Evolutionary conservation across 2,797 vertebrate genomes (phyloP).

Genomic region (Hirundo rustica): DNA sequence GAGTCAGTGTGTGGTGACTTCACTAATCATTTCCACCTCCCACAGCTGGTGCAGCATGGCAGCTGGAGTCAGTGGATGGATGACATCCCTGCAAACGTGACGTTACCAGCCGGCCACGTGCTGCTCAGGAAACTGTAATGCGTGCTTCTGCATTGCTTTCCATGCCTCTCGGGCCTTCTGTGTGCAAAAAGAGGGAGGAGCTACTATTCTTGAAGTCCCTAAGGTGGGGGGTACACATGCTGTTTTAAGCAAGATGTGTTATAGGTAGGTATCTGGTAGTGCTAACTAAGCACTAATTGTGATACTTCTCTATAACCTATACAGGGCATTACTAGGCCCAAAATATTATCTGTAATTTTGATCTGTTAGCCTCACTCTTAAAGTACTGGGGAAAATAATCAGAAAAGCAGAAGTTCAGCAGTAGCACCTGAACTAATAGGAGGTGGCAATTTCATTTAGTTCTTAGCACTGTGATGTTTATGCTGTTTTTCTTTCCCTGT

Average conservation of each 20-base stretch:
- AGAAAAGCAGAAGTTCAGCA: background rate
- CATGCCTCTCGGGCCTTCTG: background rate
- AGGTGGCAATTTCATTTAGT: background rate
- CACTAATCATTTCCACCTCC: background rate
- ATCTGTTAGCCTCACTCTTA: background rate
- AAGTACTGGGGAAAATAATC: background rate
- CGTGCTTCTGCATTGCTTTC: background rate
- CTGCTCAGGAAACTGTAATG: background rate
- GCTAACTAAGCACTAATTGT: background rate
- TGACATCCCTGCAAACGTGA: background rate
- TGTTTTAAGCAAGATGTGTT: background rate
- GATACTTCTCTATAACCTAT: background rate
- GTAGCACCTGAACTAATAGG: background rate
- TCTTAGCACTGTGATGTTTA: background rate
- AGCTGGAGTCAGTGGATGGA: background rate
- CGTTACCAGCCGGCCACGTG: rapidly evolving
- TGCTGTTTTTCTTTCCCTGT: background rate
- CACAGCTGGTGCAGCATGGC: background rate
- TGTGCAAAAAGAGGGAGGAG: background rate
- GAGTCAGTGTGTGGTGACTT: background rate
- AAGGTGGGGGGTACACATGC: rapidly evolving
- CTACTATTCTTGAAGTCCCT: background rate
- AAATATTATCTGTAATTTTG: background rate
- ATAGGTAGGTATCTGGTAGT: background rate
- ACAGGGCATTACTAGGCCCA: background rate